Evolutionary conservation across 92 coral and sea anemone species (phyloP), one percentile per base, ranked within the genome.

Genomic region (Anthopleura xanthogrammica): DNA sequence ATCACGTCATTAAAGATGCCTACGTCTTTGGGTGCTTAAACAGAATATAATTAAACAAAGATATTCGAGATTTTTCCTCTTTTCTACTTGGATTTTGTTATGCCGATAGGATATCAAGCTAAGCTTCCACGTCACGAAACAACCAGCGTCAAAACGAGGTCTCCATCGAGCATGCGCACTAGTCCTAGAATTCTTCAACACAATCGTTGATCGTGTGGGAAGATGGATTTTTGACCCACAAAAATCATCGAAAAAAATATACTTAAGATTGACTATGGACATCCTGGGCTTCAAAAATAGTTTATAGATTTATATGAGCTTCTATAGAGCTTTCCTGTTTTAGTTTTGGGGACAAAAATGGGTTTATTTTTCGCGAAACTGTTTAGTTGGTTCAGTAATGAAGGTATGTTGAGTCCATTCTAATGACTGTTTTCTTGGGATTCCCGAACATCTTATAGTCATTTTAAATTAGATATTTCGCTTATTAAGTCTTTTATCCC

Each of bases 341-440:
- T 14, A 52, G 62, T 89, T 70, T 58, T 83, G 77, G 90, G 92
- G 87, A 76, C 79, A 86, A 93, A 91, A 90, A 97, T 97, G 99
- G 99, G 99, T 48, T 83, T 92, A 82, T 79, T 97, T 75, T 97
- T 97, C 87, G 90, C 99, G 22, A 93, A 95, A 84, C 76, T 95
- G 52, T 95, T 94, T 83, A 93, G 98, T 72, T 90, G 95, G 93
- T 95, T 95, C 83, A 91, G 97, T 43, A 91, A 92, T 78, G 95
- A 93, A 91, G 98, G 98, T 95, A 82, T 88, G 96, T 24, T 41
- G 65, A 36, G 55, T 23, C 36, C 55, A 41, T 42, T n/a, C 46
- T 22, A 8, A 29, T 17, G 43, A 29, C 60, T 46, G 64, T 50
- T 50, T 60, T 80, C 36, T 12, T 24, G 55, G 75, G 86, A 71